These are phyloP conservation scores for Nothoprocta pentlandii DNA, from an alignment of 2,113 vertebrate species.

Conservation along the genomic window DNA sequence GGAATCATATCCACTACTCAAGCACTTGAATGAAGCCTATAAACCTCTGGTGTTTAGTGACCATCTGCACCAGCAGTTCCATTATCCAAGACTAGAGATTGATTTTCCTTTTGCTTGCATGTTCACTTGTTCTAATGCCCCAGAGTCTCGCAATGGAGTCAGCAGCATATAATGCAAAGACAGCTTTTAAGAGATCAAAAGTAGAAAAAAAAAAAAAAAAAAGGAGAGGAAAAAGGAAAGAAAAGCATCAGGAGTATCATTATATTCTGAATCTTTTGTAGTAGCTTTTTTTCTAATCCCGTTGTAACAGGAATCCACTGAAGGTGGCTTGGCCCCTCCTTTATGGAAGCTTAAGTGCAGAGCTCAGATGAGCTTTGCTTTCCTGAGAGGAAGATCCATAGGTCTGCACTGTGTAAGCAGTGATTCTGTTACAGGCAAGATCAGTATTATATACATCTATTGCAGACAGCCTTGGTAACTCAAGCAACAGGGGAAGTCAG, in stretches of 20 bases:
- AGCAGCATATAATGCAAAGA: constrained; percentile 5
- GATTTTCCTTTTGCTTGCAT: constrained; percentile 69
- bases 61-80: constrained; percentile 67
- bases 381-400: background rate
- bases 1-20: constrained; percentile 39
- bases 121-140: constrained; percentile 70
- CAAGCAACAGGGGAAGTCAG: accelerated
- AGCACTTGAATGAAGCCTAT: background rate
- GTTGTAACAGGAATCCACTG: constrained; percentile 27
- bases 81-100: constrained; percentile 70
- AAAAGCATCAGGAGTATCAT: constrained; percentile 47
- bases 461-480: background rate
- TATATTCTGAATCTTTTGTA: constrained; percentile 35
- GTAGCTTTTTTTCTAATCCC: constrained; percentile 40
- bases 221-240: no score
- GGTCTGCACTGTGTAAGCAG: background rate
- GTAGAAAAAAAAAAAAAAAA: background rate
- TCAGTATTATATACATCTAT: background rate
- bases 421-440: background rate
- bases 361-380: background rate
- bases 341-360: background rate
- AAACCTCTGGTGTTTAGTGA: constrained; percentile 54
- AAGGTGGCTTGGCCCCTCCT: background rate
- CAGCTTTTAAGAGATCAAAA: constrained; percentile 65
- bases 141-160: constrained; percentile 55